Evolutionary conservation across 1,140 invertebrate species (phyloP).

Genomic region (Eupeodes corollae): DNA sequence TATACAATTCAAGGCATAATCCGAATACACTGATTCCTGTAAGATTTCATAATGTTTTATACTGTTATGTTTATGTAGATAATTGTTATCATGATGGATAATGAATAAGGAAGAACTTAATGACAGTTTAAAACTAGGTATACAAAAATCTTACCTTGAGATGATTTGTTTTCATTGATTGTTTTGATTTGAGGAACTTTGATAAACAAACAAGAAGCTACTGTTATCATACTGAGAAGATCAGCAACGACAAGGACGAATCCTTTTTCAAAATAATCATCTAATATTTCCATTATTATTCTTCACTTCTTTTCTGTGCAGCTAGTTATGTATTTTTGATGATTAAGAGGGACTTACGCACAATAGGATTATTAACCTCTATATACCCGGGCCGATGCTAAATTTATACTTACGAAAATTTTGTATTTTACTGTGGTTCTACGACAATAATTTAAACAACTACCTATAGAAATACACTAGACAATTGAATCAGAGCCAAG

Average conservation of each 20-base stretch:
- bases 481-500: too few relatives aligned
- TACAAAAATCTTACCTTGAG: conserved; percentile 37
- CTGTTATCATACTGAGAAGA: conserved; percentile 50
- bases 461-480: too few relatives aligned
- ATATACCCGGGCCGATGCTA: conserved; percentile 5
- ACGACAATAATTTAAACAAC: too few relatives aligned
- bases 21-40: conserved; percentile 26
- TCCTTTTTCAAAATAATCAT: conserved; percentile 24
- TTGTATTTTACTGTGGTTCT: neutral
- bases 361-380: conserved; percentile 4
- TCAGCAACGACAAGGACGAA: conserved; percentile 39
- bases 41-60: conserved; percentile 2
- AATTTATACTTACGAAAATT: conserved; percentile 11
- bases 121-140: neutral
- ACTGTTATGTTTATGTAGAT: neutral
- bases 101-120: neutral
- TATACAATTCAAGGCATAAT: conserved; percentile 39
- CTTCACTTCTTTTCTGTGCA: neutral
- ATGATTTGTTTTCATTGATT: conserved; percentile 44
- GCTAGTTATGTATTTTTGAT: neutral
- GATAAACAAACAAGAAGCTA: conserved; percentile 48
- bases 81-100: conserved; percentile 45
- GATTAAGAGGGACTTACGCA: neutral
- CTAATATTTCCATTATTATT: conserved; percentile 1
- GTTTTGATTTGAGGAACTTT: conserved; percentile 58